These are phyloP conservation scores for Nomada flava DNA, from an alignment of 2,888 invertebrate species.

Conservation along the genomic window DNA sequence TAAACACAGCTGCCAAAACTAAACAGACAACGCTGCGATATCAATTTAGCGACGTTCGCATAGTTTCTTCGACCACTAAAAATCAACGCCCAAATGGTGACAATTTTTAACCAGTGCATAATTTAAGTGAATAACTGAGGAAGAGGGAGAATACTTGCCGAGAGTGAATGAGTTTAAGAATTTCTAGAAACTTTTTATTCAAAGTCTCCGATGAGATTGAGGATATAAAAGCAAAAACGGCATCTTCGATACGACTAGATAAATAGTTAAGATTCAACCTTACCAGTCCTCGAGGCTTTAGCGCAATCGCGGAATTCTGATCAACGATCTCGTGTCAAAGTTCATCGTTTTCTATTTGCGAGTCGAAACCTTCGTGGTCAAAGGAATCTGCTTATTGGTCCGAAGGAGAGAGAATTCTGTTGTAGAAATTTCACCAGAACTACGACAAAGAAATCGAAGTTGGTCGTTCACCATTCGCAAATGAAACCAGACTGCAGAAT, in stretches of 20 bases:
- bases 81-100: background rate
- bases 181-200: too few species aligned
- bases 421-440: background rate
- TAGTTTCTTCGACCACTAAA: conserved; percentile 14
- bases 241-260: too few species aligned
- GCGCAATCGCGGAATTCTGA: background rate
- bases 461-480: background rate
- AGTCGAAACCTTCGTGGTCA: background rate
- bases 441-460: background rate
- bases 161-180: too few species aligned
- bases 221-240: background rate
- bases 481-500: too few species aligned
- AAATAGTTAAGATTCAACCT: background rate
- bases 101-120: too few species aligned
- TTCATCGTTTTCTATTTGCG: background rate
- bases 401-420: background rate
- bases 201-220: too few species aligned
- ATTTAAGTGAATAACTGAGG: too few species aligned
- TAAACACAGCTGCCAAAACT: conserved; percentile 43
- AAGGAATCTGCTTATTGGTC: too few species aligned
- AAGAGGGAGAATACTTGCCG: too few species aligned
- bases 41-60: conserved; percentile 23
- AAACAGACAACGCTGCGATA: conserved; percentile 28
- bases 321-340: background rate
- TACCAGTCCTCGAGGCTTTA: background rate